These are phyloP conservation scores for Muschampia staudingeri DNA, from an alignment of 2,888 invertebrate genomes.

Conservation along the genomic window DNA sequence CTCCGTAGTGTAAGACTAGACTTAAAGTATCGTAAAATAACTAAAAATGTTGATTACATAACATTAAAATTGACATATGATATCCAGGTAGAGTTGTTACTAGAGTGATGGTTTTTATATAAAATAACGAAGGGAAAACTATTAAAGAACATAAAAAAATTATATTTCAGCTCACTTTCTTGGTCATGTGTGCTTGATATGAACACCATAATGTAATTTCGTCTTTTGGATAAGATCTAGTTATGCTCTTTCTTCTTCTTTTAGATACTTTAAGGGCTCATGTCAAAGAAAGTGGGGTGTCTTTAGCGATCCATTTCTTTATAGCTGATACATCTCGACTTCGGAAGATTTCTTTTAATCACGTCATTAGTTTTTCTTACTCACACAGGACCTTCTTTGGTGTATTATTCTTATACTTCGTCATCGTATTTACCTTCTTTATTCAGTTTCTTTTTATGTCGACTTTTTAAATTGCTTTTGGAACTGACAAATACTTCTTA, in stretches of 20 bases:
- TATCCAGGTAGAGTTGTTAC: constrained; percentile 90
- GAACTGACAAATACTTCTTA: background rate
- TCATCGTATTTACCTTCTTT: background rate
- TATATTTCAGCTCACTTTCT: constrained; percentile 76
- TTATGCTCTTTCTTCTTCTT: constrained; percentile 43
- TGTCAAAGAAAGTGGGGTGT: constrained; percentile 76
- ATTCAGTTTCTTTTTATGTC: background rate
- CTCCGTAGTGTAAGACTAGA: constrained; percentile 88
- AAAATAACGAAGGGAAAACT: constrained; percentile 80
- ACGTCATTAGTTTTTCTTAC: background rate
- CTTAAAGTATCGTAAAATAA: constrained; percentile 85
- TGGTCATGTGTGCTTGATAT: constrained; percentile 71
- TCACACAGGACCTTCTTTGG: background rate
- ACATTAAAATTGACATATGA: constrained; percentile 82
- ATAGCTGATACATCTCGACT: constrained; percentile 85
- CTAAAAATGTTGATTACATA: constrained; percentile 83
- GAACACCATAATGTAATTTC: constrained; percentile 78
- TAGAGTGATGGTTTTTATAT: constrained; percentile 89
- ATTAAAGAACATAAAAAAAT: constrained; percentile 75
- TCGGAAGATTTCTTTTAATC: constrained; percentile 68
- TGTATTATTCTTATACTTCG: background rate
- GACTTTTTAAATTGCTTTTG: background rate
- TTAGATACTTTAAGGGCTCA: constrained; percentile 79
- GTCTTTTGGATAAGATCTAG: constrained; percentile 62
- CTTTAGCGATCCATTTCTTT: constrained; percentile 81